A percentile compares a stretch with the other conserved stretches of the same genome.
Evolutionary conservation across 2,888 invertebrate species (phyloP).

Genomic region (Thyatira batis): DNA sequence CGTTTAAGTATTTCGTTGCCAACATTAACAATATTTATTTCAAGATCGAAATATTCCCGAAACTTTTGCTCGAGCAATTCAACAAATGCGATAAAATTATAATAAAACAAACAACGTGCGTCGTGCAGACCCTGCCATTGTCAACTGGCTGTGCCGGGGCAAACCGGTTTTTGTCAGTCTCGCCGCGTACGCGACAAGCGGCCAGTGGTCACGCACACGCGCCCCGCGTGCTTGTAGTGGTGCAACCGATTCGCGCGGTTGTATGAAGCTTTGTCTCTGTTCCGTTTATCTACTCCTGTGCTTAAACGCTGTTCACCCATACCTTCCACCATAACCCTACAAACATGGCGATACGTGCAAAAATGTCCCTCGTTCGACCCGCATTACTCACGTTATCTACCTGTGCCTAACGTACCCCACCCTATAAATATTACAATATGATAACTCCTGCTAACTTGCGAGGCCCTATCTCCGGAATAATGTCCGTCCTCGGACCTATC

Average conservation of each 20-base stretch:
- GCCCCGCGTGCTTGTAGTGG: too few relatives aligned
- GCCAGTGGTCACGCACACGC: too few relatives aligned
- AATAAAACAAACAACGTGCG: too few relatives aligned
- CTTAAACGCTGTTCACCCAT: conserved; percentile 8
- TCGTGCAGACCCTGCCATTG: too few relatives aligned
- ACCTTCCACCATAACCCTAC: conserved; percentile 24
- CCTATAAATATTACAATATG: conserved; percentile 70
- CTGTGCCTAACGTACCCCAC: conserved; percentile 52
- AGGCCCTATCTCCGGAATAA: conserved; percentile 22
- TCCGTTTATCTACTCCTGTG: neutral
- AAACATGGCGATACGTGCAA: conserved; percentile 51
- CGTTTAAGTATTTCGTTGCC: too few relatives aligned
- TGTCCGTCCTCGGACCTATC: conserved; percentile 1
- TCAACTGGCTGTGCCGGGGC: too few relatives aligned
- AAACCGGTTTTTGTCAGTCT: too few relatives aligned
- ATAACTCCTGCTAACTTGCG: conserved; percentile 48
- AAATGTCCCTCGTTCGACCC: conserved; percentile 64
- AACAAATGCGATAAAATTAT: too few relatives aligned
- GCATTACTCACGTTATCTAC: conserved; percentile 70
- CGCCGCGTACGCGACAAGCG: too few relatives aligned
- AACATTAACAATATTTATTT: too few relatives aligned
- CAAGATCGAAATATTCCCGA: too few relatives aligned
- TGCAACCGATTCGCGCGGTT: neutral
- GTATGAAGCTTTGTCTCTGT: neutral
- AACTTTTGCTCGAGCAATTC: too few relatives aligned